Percentiles rank a stretch among this genome's conserved stretches.
Conservation (phyloP, 2,888 invertebrate genomes). For the Cosmopolites sordidus region DNA sequence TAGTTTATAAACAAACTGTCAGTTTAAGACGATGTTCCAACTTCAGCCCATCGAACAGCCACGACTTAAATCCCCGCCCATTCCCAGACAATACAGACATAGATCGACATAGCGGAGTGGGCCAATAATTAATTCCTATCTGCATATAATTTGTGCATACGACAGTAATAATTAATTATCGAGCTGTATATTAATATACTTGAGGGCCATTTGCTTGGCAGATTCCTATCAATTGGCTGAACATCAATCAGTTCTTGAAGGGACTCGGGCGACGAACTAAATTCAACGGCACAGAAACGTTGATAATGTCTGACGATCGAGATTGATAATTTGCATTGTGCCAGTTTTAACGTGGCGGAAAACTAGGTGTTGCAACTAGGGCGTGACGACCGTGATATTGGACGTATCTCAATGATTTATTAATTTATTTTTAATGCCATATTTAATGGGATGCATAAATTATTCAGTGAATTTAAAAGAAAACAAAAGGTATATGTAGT, state of each 20-base stretch:
- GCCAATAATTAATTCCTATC: slow-evolving; percentile 17
- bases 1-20: neutral
- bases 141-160: slow-evolving; percentile 27
- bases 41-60: neutral
- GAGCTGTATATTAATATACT: slow-evolving; percentile 30
- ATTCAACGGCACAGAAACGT: slow-evolving; percentile 29
- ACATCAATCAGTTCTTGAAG: slow-evolving; percentile 35
- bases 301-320: slow-evolving; percentile 28
- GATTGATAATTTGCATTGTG: slow-evolving; percentile 27
- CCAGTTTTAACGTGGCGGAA: slow-evolving; percentile 1
- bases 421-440: no score
- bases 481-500: no score
- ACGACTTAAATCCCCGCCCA: slow-evolving; percentile 4
- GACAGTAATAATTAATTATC: slow-evolving; percentile 32
- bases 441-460: no score
- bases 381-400: neutral
- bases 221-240: slow-evolving; percentile 33
- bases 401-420: no score
- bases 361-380: neutral
- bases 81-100: slow-evolving; percentile 3
- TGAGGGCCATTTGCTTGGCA: slow-evolving; percentile 32
- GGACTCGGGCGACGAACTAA: slow-evolving; percentile 13
- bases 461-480: no score
- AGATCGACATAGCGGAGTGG: slow-evolving; percentile 4
- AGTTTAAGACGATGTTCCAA: neutral